Percentiles rank a stretch among this genome's conserved stretches.
phyloP scores from a whole-genome alignment of 2,797 vertebrate genomes.

The Morelia viridis region DNA sequence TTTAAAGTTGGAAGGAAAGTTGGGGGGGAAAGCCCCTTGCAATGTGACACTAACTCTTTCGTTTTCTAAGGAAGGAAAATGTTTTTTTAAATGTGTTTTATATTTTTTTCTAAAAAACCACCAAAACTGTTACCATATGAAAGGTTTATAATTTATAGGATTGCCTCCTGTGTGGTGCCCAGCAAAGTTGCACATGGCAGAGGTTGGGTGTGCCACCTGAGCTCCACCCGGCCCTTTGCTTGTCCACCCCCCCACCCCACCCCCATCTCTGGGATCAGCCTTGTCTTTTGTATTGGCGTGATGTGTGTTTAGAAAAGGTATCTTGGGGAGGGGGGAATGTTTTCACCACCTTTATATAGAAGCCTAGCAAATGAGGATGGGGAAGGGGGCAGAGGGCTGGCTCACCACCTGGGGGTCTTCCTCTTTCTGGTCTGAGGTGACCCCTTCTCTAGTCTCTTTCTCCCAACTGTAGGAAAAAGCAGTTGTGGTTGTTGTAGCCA shows the following conservation, averaged over 20 bases:
- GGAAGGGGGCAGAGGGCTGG: not conserved
- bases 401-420: not conserved
- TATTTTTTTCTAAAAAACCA: constrained; percentile 12
- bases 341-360: constrained; percentile 11
- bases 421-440: too few relatives aligned
- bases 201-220: not conserved
- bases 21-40: not conserved
- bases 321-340: not conserved
- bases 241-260: too few relatives aligned
- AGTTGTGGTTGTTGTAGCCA: not conserved
- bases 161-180: not conserved
- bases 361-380: not conserved
- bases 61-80: constrained; percentile 10
- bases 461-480: not conserved
- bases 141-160: constrained; percentile 18
- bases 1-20: not conserved
- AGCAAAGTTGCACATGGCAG: not conserved
- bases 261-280: not conserved
- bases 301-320: not conserved
- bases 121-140: not conserved
- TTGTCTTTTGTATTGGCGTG: not conserved
- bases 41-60: constrained; percentile 32
- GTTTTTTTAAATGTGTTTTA: constrained; percentile 14
- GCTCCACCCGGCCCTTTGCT: not conserved
- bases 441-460: not conserved